A percentile compares a stretch with the other conserved stretches of the same genome.
These are phyloP conservation scores for Gadopsis bispinosus DNA, from an alignment of 2,797 vertebrate genomes.

Conservation along the genomic window DNA sequence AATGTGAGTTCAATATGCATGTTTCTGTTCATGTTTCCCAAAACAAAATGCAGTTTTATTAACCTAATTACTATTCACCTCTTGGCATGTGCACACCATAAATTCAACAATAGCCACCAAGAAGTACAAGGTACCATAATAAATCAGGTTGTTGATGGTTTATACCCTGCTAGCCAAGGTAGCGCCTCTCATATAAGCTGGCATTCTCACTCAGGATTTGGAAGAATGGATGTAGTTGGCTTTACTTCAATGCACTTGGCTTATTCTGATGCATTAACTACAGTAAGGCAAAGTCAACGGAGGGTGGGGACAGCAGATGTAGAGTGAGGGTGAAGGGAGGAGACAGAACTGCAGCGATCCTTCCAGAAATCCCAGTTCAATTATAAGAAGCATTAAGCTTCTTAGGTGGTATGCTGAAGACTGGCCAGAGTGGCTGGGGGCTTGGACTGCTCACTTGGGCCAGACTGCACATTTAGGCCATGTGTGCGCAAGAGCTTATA, in stretches of 20 bases:
- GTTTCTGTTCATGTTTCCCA: background rate
- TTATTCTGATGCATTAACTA: slow-evolving; percentile 41
- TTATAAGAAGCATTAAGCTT: slow-evolving; percentile 72
- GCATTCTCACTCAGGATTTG: background rate
- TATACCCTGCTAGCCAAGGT: background rate
- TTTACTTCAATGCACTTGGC: slow-evolving; percentile 31
- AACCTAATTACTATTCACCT: background rate
- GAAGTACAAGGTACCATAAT: background rate
- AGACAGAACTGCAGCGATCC: slow-evolving; percentile 47
- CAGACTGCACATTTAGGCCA: slow-evolving; percentile 51
- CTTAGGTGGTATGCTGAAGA: slow-evolving; percentile 64
- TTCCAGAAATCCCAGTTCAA: slow-evolving; percentile 72
- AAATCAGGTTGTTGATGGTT: background rate
- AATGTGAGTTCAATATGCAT: background rate
- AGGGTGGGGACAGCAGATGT: slow-evolving; percentile 18
- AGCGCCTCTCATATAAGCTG: background rate
- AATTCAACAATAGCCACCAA: background rate
- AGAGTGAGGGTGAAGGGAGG: slow-evolving; percentile 28
- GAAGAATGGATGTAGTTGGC: slow-evolving; percentile 11
- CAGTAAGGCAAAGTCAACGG: slow-evolving; percentile 35
- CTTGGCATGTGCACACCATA: background rate
- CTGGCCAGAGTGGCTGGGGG: slow-evolving; percentile 43
- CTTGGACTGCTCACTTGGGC: slow-evolving; percentile 51
- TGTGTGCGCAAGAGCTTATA: slow-evolving; percentile 44
- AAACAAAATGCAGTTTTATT: background rate